phyloP scores from a whole-genome alignment of 35 echinoderm and acorn worm species.

The Lytechinus variegatus region DNA sequence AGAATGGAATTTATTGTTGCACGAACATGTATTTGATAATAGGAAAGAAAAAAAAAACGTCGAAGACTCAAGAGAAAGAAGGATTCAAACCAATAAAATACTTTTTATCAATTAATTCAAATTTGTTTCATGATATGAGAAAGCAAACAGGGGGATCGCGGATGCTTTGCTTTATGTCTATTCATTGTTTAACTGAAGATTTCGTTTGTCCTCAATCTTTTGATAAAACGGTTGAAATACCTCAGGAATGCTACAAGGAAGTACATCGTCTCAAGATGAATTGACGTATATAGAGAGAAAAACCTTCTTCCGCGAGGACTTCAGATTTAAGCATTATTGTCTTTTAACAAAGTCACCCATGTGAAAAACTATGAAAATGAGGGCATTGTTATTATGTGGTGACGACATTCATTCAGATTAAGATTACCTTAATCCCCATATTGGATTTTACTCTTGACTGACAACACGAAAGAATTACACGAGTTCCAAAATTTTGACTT shows the following conservation, averaged over 20 bases:
- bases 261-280: not conserved
- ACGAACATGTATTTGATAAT: no score
- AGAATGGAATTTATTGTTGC: no score
- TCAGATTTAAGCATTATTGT: not conserved
- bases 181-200: not conserved
- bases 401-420: not conserved
- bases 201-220: not conserved
- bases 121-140: no score
- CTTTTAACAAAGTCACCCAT: not conserved
- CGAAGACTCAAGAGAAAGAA: no score
- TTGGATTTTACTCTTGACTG: not conserved
- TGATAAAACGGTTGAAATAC: not conserved
- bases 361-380: not conserved
- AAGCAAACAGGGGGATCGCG: not conserved
- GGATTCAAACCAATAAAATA: no score
- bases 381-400: not conserved
- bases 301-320: not conserved
- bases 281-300: not conserved
- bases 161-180: not conserved
- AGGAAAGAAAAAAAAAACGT: no score
- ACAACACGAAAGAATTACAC: not conserved
- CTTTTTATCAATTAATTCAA: no score
- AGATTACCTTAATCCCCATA: not conserved
- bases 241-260: slow-evolving; percentile 25
- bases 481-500: no score